Evolutionary conservation across 2,888 invertebrate genomes (phyloP).

Genomic region (Cylindroiulus punctatus): DNA sequence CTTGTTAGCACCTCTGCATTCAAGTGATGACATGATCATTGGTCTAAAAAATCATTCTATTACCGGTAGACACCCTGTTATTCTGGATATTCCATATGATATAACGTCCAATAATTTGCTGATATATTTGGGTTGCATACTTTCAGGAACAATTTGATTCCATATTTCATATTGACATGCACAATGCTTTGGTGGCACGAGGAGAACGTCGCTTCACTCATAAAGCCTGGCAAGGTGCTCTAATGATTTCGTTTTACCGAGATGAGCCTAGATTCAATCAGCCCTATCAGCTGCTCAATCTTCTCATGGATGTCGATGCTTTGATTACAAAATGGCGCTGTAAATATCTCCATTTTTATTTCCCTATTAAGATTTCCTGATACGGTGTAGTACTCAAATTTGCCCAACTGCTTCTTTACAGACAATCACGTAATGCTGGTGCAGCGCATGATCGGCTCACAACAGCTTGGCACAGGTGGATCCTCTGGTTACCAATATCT

Average conservation of each 20-base stretch:
- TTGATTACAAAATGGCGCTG: conserved; percentile 99
- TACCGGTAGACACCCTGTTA: too few relatives aligned
- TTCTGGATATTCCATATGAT: too few relatives aligned
- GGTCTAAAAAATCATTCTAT: too few relatives aligned
- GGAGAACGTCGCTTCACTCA: conserved; percentile 89
- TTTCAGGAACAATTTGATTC: conserved; percentile 82
- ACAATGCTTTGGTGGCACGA: conserved; percentile 82
- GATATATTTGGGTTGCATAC: neutral
- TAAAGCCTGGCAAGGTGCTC: conserved; percentile 92
- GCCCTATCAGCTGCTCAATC: conserved; percentile 92
- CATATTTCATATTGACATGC: conserved; percentile 85
- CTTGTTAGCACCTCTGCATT: too few relatives aligned
- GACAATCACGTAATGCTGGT: conserved; percentile 99
- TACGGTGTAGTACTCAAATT: neutral
- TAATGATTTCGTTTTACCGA: conserved; percentile 96
- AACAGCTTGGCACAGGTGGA: conserved; percentile 95
- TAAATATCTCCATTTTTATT: conserved; percentile 69
- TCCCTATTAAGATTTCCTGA: too few relatives aligned
- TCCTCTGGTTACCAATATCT: conserved; percentile 98
- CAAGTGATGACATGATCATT: too few relatives aligned
- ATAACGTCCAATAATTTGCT: neutral
- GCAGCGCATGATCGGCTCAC: conserved; percentile 97
- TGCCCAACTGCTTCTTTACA: conserved; percentile 66
- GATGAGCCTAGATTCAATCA: conserved; percentile 98
- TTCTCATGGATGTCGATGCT: conserved; percentile 98